Base-by-base conservation (phyloP, 2,888 invertebrate species). In the Adela reaumurella region DNA sequence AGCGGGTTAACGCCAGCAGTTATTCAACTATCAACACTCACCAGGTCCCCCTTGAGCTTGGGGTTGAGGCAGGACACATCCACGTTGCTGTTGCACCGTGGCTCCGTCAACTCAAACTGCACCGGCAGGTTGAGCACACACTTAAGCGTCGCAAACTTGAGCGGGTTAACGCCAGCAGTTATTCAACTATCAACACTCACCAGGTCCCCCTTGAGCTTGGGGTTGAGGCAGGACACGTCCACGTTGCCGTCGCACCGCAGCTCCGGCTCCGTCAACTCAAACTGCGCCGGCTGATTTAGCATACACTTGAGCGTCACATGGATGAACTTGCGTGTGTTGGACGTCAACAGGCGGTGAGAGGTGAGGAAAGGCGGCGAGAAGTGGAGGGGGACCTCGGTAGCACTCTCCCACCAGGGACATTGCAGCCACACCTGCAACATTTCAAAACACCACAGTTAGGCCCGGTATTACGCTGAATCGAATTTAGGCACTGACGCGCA, bases 311-410 rank as follows among this genome's bases (percentile, higher is more conserved):
- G 82, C 35, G 86, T 82, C 19, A 94, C 85, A 66, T 94, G 92
- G 17, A 95, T 66, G 61, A 92, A 94, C 72, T 96, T 96, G 56
- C 90, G 81, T n/a, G 86, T 83, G 57, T 88, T 85, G 1, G 90
- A 89, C 0, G 96, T 94, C 52, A 94, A 89, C 14, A 97, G 80
- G 48, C 90, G 85, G 81, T 92, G 90, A 1, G 85, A 83, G 0
- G 90, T 85, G 57, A 85, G 83, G 65, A 97, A 84, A 1, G 96
- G 95, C 1, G 94, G 89, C 8, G 88, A 83, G 72, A 96, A 94
- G 60, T 89, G 86, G 4, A 95, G 74, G 2, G 85, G 82, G 44
- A 93, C 87, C 53, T 85, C 84, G n/a, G 84, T 81, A 24, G 89
- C 87, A 52, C 87, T 83, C 2, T 83, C 79, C 58, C 84, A 84